Evolutionary conservation across 1,140 invertebrate genomes (phyloP).

Genomic region (Drosophila repletoides): DNA sequence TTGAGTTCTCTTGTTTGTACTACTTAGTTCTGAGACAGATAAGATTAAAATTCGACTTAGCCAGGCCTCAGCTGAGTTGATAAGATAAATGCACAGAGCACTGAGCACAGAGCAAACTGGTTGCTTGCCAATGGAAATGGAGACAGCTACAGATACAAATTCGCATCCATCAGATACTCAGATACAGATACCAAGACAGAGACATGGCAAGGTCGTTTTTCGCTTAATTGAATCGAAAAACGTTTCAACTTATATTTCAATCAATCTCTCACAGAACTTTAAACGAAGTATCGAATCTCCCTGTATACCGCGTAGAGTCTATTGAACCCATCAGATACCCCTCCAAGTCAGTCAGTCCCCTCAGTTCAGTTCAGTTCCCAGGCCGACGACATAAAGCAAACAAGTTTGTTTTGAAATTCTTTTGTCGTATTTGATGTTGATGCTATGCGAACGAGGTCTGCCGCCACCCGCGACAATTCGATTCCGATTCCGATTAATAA

Average conservation of each 20-base stretch:
- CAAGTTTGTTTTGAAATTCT: slow-evolving; percentile 76
- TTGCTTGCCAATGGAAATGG: slow-evolving; percentile 67
- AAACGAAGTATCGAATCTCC: too few relatives aligned
- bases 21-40: slow-evolving; percentile 78
- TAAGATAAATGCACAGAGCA: slow-evolving; percentile 59
- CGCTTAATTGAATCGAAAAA: slow-evolving; percentile 69
- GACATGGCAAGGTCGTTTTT: slow-evolving; percentile 70
- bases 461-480: neutral
- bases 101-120: slow-evolving; percentile 37
- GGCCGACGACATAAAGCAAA: slow-evolving; percentile 51
- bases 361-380: slow-evolving; percentile 21
- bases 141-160: slow-evolving; percentile 11
- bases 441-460: slow-evolving; percentile 37
- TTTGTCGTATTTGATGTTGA: slow-evolving; percentile 47
- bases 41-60: slow-evolving; percentile 77
- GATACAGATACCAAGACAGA: slow-evolving; percentile 50
- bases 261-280: slow-evolving; percentile 54
- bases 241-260: slow-evolving; percentile 60
- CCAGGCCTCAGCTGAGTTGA: slow-evolving; percentile 37
- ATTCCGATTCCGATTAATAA: slow-evolving; percentile 2
- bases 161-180: slow-evolving; percentile 15
- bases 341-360: neutral
- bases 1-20: slow-evolving; percentile 66
- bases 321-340: slow-evolving; percentile 54
- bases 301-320: slow-evolving; percentile 54